phyloP scores from a whole-genome alignment of 2,113 vertebrate genomes.

The Telmatochromis sp. region DNA sequence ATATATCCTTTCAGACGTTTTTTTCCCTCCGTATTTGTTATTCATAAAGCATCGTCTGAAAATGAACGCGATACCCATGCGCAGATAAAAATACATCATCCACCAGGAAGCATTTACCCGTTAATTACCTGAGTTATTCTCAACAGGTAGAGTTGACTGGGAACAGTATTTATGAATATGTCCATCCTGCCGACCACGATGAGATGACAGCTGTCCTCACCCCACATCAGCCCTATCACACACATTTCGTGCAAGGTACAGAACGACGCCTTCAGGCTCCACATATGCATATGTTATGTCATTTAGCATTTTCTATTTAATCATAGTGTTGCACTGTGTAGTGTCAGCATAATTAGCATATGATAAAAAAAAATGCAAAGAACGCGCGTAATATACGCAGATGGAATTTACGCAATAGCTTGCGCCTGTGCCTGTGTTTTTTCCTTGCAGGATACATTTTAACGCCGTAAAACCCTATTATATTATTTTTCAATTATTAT shows the following conservation, averaged over 20 bases:
- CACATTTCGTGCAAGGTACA: slow-evolving; percentile 93
- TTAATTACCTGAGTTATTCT: slow-evolving; percentile 53
- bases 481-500: neutral
- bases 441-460: neutral
- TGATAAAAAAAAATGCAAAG: neutral
- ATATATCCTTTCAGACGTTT: neutral
- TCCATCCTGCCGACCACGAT: slow-evolving; percentile 95
- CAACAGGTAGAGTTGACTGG: slow-evolving; percentile 99
- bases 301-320: neutral
- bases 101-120: neutral
- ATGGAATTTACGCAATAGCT: neutral
- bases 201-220: slow-evolving; percentile 98
- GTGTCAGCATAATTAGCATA: neutral
- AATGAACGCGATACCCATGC: neutral
- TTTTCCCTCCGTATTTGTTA: neutral
- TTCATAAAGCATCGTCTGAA: neutral
- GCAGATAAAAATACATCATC: neutral
- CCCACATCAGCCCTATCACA: slow-evolving; percentile 94
- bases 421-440: neutral
- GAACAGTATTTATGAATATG: slow-evolving; percentile 98
- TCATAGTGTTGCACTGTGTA: neutral
- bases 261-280: neutral
- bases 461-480: neutral
- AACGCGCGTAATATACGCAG: neutral
- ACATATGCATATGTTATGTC: neutral